These are phyloP conservation scores for Zygothrica quintamaculata DNA, from an alignment of 2,888 invertebrate genomes.

Conservation along the genomic window DNA sequence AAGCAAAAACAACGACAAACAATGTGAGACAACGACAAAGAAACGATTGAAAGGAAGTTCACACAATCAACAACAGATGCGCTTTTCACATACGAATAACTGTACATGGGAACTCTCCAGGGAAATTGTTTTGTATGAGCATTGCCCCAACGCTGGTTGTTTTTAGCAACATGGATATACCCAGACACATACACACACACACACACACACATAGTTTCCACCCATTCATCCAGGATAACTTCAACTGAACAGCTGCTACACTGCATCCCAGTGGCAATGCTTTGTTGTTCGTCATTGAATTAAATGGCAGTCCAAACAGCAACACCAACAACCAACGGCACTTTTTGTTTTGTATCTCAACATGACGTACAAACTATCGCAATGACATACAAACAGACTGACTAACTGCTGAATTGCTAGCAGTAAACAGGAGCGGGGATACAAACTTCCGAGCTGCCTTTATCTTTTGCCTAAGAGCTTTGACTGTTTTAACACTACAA, in stretches of 20 bases:
- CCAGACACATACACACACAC: constrained; percentile 34
- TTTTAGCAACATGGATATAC: constrained; percentile 16
- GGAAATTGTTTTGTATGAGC: constrained; percentile 77
- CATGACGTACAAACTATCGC: constrained; percentile 21
- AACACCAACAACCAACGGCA: constrained; percentile 26
- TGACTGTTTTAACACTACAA: constrained; percentile 38
- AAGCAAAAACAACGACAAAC: constrained; percentile 41
- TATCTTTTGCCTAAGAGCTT: constrained; percentile 33
- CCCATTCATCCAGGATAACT: constrained; percentile 4
- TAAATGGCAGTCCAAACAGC: constrained; percentile 66
- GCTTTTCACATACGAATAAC: constrained; percentile 79
- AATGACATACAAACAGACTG: not conserved
- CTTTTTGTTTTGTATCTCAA: constrained; percentile 40
- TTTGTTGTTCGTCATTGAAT: constrained; percentile 78
- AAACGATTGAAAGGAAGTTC: constrained; percentile 79
- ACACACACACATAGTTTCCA: constrained; percentile 5
- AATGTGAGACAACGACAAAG: constrained; percentile 64
- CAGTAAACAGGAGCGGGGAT: constrained; percentile 19
- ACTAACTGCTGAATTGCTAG: constrained; percentile 7
- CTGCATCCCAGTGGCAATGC: constrained; percentile 64
- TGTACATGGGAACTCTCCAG: constrained; percentile 77
- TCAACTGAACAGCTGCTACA: constrained; percentile 37
- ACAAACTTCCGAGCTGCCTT: constrained; percentile 16
- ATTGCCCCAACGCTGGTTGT: constrained; percentile 28
- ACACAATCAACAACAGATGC: constrained; percentile 80